Base-by-base conservation (phyloP, 1,140 invertebrate species). In the Pygmarrhopalites habei region DNA sequence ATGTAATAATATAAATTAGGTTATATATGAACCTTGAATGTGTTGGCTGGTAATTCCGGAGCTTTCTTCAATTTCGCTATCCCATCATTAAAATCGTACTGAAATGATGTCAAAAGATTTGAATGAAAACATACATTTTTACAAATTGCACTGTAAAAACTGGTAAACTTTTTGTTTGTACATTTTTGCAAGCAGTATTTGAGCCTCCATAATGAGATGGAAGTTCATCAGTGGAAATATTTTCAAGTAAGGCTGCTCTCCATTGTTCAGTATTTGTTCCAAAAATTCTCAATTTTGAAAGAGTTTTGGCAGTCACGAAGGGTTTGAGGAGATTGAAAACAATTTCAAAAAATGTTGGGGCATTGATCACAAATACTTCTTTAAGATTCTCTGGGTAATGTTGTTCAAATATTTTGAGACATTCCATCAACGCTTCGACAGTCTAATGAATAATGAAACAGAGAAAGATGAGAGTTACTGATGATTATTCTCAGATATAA, bases 261-360 rank as follows among this genome's bases (percentile, higher is more conserved):
- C 89, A 95, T 75, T 90, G 89, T 35, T 77, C 78, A 1, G 82
- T 77, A 64, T 90, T 87, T 1, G 80, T 75, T 73, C 89, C 89
- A 70, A 84, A 85, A 55, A 96, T 91, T 71, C 86, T 82, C 30
- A 96, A 92, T 79, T 96, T 96, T 3, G 85, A 86, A 68, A 90
- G 79, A 39, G 91, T 95, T 71, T 90, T 87, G 67, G 94, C 90
- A 71, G 91, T 86, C 68, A 96, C 82, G 67, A 95, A 89, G 68
- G 88, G 92, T 72, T 92, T 91, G 0, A 88, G 80, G 2, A 95
- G 79, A 19, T 87, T 85, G 74, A 89, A 96, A 0, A 89, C 86
- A 39, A 95, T 79, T 0, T 89, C 82, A 74, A 95, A 95, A 19
- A 95, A 84, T 75, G 85, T 86, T 10, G 92, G 92, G 0, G 86